Evolutionary conservation across 2,797 vertebrate species (phyloP).

Genomic region (Tangara arthus): DNA sequence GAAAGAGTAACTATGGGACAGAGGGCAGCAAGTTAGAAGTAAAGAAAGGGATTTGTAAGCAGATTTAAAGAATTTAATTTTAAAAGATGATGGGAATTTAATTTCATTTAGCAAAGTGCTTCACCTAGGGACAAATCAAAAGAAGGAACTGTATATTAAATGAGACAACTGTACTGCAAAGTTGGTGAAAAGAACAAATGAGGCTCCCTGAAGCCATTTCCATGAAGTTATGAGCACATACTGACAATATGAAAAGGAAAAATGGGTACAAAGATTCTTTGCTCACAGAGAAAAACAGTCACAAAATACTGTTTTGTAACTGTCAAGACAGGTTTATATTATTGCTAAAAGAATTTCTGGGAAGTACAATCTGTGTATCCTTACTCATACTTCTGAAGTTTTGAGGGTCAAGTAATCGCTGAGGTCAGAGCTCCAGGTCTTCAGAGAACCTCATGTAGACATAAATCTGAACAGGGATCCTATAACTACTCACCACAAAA

Average conservation of each 20-base stretch:
- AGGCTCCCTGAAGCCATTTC: not conserved
- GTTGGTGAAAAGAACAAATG: not conserved
- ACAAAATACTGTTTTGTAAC: not conserved
- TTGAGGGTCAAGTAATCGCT: not conserved
- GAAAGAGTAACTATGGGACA: not conserved
- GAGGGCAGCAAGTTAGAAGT: not conserved
- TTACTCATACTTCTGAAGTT: not conserved
- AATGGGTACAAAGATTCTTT: not conserved
- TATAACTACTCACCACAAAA: not conserved
- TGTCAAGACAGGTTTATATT: not conserved
- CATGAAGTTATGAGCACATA: not conserved
- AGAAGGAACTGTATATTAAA: not conserved
- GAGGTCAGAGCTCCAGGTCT: not conserved
- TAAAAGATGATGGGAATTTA: not conserved
- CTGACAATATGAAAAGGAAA: not conserved
- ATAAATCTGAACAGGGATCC: not conserved
- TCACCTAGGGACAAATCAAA: not conserved
- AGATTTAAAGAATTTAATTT: not conserved
- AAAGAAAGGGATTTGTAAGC: not conserved
- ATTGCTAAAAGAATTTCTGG: not conserved
- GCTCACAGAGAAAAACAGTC: not conserved
- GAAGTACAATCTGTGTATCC: not conserved
- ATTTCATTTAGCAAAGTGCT: not conserved
- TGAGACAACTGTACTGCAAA: not conserved
- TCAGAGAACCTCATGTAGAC: not conserved